These are phyloP conservation scores for Cephalopholis sonnerati DNA, from an alignment of 2,113 vertebrate species.

Conservation along the genomic window DNA sequence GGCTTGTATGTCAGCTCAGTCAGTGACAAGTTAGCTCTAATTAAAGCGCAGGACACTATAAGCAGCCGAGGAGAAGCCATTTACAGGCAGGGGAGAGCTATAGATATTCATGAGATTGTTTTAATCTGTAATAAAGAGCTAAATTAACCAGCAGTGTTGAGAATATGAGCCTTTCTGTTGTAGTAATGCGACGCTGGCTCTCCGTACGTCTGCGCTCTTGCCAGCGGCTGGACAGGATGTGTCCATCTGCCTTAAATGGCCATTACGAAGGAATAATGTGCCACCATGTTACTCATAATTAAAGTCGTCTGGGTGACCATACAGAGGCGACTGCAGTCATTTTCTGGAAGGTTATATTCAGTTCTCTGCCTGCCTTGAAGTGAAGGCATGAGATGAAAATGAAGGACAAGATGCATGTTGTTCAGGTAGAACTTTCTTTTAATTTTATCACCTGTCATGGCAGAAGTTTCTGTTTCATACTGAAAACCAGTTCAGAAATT, in stretches of 20 bases:
- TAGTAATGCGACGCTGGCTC: constrained; percentile 18
- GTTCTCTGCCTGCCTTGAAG: constrained; percentile 25
- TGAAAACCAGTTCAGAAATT: background rate
- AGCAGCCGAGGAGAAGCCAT: constrained; percentile 61
- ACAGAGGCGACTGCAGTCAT: constrained; percentile 46
- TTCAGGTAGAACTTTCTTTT: background rate
- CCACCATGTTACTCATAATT: constrained; percentile 55
- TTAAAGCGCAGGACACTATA: constrained; percentile 66
- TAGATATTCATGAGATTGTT: constrained; percentile 82
- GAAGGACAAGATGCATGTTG: background rate
- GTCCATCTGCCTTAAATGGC: constrained; percentile 62
- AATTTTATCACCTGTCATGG: background rate
- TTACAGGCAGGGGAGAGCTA: constrained; percentile 67
- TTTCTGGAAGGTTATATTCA: constrained; percentile 38
- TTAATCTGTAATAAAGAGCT: constrained; percentile 80
- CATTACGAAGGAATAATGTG: constrained; percentile 59
- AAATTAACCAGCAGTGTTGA: constrained; percentile 63
- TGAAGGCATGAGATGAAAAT: background rate
- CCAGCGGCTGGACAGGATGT: constrained; percentile 44
- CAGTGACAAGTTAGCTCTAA: constrained; percentile 74
- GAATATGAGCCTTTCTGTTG: constrained; percentile 40
- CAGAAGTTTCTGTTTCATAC: background rate
- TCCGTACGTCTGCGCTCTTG: constrained; percentile 13
- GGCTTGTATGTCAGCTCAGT: constrained; percentile 66
- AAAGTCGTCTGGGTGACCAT: constrained; percentile 59